Base-by-base conservation (phyloP, 2,888 invertebrate species). In the Cryptus viduatorius region DNA sequence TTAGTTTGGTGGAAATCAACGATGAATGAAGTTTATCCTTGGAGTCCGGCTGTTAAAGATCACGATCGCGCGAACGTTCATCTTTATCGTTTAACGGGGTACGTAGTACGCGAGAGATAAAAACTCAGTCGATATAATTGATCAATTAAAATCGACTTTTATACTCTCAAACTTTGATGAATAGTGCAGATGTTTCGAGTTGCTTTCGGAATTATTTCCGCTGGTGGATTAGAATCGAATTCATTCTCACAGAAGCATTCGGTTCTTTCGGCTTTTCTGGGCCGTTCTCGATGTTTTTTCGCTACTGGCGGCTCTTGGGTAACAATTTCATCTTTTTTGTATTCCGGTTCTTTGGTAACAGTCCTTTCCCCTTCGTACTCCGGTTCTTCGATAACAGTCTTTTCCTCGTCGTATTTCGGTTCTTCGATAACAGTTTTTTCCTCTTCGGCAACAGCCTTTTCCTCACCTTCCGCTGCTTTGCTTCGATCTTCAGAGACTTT, bases 51-150 rank as follows among this genome's bases (percentile, higher is more conserved):
- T 65, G 95, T 96, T 46, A 96, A 96, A 90, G 96, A 98, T 89
- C 97, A 97, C 92, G 98, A 98, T 93, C 95, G 97, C 87, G 98
- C 98, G 7, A 98, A 98, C 94, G 95, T 98, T 82, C 97, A 98
- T 91, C 95, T 98, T 0, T 97, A 98, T 90, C 95, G 95, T 86
- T 94, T 97, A 50, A 95, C 95, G 91, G 96, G 96, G 97, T 97
- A 92, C 90, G 92, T 90, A 84, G 68, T 14, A 5, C 37, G 37
- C 37, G 37, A 37, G 5, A 37, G 37, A 37, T 37, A 4, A 37
- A 37, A 7, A 37, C 24, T 56, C 24, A 1, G 12, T 56, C 56
- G 56, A 56, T 8, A 65, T n/a, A 37, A 37, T 42, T 4, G 46
- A 50, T 42, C 24, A 7, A 1, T 50, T 19, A 8, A 67, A 67